Conservation (phyloP, 2,888 invertebrate species). For the Synergus umbraculus region DNA sequence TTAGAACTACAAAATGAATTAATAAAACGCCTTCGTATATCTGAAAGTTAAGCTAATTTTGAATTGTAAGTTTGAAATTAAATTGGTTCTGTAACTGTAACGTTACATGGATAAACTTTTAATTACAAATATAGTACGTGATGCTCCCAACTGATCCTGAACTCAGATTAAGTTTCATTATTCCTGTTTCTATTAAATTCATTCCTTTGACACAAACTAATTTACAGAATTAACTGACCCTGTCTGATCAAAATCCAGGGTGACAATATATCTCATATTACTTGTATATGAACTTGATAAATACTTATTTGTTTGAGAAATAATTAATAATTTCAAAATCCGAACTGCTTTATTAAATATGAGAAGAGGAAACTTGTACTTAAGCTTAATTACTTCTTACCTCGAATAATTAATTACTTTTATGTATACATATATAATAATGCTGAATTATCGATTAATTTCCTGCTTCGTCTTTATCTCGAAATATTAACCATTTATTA, state of each 20-base stretch:
- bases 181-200: not conserved
- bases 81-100: not conserved
- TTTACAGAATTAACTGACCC: not conserved
- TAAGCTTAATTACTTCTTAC: not conserved
- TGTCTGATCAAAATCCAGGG: not conserved
- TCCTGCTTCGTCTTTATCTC: not conserved
- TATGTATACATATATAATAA: not conserved
- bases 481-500: not conserved
- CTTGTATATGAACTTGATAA: not conserved
- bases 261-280: not conserved
- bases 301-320: not conserved
- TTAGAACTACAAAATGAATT: not conserved
- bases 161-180: not conserved
- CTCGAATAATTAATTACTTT: not conserved
- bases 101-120: not conserved
- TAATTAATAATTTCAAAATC: not conserved
- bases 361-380: not conserved
- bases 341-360: not conserved
- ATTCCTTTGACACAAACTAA: not conserved
- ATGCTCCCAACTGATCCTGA: not conserved
- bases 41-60: not conserved
- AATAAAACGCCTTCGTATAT: not conserved
- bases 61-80: not conserved
- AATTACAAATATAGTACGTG: not conserved
- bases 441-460: not conserved